Evolutionary conservation across 2,888 invertebrate species (phyloP), one percentile per base, ranked within the genome.

Genomic region (Hirtodrosophila duncani): DNA sequence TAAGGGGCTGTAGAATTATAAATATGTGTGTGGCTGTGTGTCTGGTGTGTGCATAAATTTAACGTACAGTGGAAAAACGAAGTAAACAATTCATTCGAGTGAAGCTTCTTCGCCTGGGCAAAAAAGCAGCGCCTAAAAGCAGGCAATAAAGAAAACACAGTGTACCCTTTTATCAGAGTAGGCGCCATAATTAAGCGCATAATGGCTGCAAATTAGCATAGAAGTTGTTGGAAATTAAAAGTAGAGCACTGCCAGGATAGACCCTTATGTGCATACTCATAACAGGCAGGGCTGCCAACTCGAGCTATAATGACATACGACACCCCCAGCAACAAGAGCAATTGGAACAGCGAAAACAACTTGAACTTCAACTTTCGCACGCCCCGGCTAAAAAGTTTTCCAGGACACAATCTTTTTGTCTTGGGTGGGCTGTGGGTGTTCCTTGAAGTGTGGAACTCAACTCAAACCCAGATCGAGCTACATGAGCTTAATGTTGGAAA

Each of bases 151-250:
- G 18, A 17, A 18, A 9, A 13, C 26, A 4, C 3, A 3, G 10
- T 6, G 6, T 5, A 6, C 34, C 30, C 17, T 51, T 52, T 62
- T 42, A 31, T 51, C 26, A 51, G 37, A 13, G 38, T 43, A 63
- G 42, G 24, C 21, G 26, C 42, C 45, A 63, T 71, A 67, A 75
- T 75, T 77, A 68, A 43, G 55, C 39, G 34, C 53, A 67, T 67
- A 67, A 74, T 78, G 57, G 51, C 61, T 46, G 31, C 14, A 63
- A 80, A 80, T 79, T 68, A 72, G 62, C 59, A 63, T 48, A 56
- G 41, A 59, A 63, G 63, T 41, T 58, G n/a, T n/a, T n/a, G n/a
- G n/a, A n/a, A n/a, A n/a, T n/a, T 31, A 50, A 44, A 61, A 65
- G 27, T 61, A 13, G 14, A 41, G 11, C 16, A 23, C 18, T 3